Evolutionary conservation across 2,888 invertebrate genomes (phyloP), one percentile per base, ranked within the genome.

Genomic region (Ophioninae sp.): DNA sequence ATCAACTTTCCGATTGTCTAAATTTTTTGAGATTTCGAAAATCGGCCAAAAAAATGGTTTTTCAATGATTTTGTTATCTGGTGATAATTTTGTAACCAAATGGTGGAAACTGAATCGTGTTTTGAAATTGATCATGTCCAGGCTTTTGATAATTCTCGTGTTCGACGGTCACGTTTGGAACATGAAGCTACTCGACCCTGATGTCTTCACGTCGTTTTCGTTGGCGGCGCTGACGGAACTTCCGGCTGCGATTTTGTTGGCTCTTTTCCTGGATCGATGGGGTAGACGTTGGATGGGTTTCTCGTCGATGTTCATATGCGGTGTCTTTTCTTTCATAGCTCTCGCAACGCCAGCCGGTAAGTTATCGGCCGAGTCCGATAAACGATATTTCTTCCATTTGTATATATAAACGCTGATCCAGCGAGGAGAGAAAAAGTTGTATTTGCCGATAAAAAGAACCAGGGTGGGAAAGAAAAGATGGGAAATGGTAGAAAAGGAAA

Each of bases 91-190:
- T 22, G 2, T 13, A 0, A 0, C 23, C 59, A 56, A 67, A 20
- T n/a, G 37, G n/a, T 1, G 37, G 30, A 56, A 81, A 59, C 13
- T 20, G 7, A 37, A 39, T 37, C 20, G 30, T 73, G 17, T 17
- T 20, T 8, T n/a, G 22, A 10, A 0, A 41, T 68, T 17, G 2
- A 9, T 20, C 20, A 17, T n/a, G 79, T 82, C 41, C 86, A 94
- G 94, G 94, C 96, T 97, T 95, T 95, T 96, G n/a, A 97, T 97
- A 77, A 96, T 97, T 0, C 91, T 97, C 89, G 97, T 97, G 0
- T 97, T 97, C 91, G 97, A 98, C 90, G 97, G 97, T 0, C 98
- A 98, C 90, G 97, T 97, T 9, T 95, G 98, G 91, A 98, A 97
- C 90, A 97, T 98, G 20, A 97, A 97, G 0, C 96, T 97, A 0